Conservation (phyloP, 1,140 invertebrate genomes). For the Drosophila varians region DNA sequence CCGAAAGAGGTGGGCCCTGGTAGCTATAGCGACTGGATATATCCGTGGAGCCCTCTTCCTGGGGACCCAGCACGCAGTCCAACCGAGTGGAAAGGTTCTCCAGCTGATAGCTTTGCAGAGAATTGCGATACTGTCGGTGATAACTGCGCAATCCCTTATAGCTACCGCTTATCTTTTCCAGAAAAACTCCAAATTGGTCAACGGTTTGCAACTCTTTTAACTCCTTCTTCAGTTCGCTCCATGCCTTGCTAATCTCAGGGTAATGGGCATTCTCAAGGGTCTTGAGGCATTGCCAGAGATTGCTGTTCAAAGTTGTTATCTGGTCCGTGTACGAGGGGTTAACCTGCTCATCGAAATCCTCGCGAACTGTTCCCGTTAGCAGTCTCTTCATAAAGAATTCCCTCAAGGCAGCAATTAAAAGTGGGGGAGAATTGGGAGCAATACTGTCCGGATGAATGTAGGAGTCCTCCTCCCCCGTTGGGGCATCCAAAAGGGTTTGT, state of each 20-base stretch:
- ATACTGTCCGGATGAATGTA: slow-evolving; percentile 11
- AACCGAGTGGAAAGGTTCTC: slow-evolving; percentile 59
- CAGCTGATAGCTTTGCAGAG: slow-evolving; percentile 57
- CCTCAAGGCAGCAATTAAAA: slow-evolving; percentile 40
- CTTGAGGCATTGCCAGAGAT: slow-evolving; percentile 55
- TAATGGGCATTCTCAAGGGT: slow-evolving; percentile 21
- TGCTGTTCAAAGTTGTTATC: slow-evolving; percentile 46
- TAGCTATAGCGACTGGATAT: slow-evolving; percentile 54
- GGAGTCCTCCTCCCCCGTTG: slow-evolving; percentile 1
- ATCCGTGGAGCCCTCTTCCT: slow-evolving; percentile 29
- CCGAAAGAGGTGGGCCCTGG: slow-evolving; percentile 56
- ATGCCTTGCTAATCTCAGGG: slow-evolving; percentile 18
- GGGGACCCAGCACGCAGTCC: slow-evolving; percentile 38
- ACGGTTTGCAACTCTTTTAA: slow-evolving; percentile 5
- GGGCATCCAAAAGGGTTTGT: slow-evolving; percentile 5
- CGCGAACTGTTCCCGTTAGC: slow-evolving; percentile 13
- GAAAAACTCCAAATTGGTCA: slow-evolving; percentile 22
- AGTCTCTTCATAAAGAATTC: slow-evolving; percentile 58
- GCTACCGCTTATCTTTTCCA: slow-evolving; percentile 43
- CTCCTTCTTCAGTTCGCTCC: slow-evolving; percentile 12
- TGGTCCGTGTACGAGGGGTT: slow-evolving; percentile 64
- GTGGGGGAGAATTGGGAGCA: slow-evolving; percentile 21
- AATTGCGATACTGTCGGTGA: slow-evolving; percentile 40
- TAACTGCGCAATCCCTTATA: slow-evolving; percentile 67
- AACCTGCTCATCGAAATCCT: slow-evolving; percentile 48